These are phyloP conservation scores for Periphyllus acericola DNA, from an alignment of 2,888 invertebrate genomes.

Conservation along the genomic window DNA sequence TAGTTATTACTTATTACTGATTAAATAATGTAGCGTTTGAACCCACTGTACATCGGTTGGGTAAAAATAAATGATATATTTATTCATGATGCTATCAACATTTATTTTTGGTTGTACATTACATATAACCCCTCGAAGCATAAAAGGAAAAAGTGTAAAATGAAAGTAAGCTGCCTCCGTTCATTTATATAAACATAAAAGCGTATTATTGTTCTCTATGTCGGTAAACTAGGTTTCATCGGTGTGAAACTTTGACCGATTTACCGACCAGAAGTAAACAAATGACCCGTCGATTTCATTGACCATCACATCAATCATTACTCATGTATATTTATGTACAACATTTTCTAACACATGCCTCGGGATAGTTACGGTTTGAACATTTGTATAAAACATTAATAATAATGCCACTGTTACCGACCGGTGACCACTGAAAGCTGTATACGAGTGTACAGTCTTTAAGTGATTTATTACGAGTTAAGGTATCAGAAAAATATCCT, in stretches of 20 bases:
- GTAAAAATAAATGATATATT: too few species aligned
- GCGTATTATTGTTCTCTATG: constrained; percentile 42
- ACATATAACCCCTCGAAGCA: not conserved
- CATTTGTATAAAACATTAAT: constrained; percentile 12
- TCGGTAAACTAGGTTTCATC: constrained; percentile 35
- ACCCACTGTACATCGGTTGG: too few species aligned
- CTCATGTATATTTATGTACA: not conserved
- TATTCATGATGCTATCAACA: too few species aligned
- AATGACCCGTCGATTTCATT: constrained; percentile 39
- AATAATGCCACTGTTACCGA: constrained; percentile 2
- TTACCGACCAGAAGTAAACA: constrained; percentile 43
- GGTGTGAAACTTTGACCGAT: constrained; percentile 44
- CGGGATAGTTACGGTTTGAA: not conserved
- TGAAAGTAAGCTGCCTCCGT: constrained; percentile 32
- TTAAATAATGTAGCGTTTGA: too few species aligned
- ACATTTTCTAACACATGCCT: not conserved
- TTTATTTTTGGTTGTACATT: not conserved
- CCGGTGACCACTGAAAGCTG: not conserved
- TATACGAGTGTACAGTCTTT: not conserved
- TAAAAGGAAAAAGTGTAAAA: not conserved
- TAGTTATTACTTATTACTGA: too few species aligned
- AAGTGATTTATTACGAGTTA: not conserved
- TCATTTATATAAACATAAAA: not conserved
- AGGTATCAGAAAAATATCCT: not conserved
- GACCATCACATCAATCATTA: constrained; percentile 36